Evolutionary conservation across 2,797 vertebrate species (phyloP).

Genomic region (Pitangus sulphuratus): DNA sequence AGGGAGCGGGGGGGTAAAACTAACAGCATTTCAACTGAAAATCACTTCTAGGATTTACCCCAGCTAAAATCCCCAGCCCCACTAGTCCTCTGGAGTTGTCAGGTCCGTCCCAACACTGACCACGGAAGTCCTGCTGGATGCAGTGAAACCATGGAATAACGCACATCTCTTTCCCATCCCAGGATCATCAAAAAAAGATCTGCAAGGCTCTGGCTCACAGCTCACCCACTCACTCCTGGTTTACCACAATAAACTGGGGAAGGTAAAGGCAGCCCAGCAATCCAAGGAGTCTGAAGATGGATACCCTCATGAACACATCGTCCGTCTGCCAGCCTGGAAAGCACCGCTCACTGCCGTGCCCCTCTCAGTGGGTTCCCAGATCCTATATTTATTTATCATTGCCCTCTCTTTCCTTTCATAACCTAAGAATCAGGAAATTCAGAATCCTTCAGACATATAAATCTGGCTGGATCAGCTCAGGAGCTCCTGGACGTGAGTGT

Average conservation of each 20-base stretch:
- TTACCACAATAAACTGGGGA: neutral
- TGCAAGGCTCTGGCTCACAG: neutral
- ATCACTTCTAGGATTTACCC: neutral
- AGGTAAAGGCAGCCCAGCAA: neutral
- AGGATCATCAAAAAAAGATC: neutral
- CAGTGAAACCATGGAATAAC: fast-evolving
- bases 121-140: neutral
- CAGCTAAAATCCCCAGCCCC: neutral
- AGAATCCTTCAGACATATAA: neutral
- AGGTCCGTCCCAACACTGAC: neutral
- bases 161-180: fast-evolving
- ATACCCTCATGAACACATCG: neutral
- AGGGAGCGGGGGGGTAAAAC: neutral
- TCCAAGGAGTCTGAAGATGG: neutral
- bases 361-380: fast-evolving
- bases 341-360: neutral
- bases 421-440: neutral
- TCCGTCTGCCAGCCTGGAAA: neutral
- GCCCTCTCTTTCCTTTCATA: neutral
- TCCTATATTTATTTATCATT: neutral
- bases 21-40: neutral
- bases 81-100: neutral
- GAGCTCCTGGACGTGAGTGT: neutral
- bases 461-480: neutral
- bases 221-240: neutral